Evolutionary conservation across 2,888 invertebrate genomes (phyloP).

Genomic region (Carpatolechia fugitivella): DNA sequence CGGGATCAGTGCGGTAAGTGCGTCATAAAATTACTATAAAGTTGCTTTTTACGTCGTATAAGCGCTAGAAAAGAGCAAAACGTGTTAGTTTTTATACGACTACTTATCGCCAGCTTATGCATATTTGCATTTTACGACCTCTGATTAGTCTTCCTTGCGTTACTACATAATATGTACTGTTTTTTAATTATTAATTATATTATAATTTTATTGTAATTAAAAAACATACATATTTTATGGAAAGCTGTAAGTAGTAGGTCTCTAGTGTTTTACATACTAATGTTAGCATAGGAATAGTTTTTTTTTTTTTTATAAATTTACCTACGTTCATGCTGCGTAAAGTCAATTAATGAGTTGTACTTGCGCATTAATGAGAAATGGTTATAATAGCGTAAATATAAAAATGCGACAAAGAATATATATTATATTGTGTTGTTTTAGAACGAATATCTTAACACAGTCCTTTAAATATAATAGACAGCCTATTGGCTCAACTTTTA

Average conservation of each 20-base stretch:
- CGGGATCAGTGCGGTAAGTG: background rate
- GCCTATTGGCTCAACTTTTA: no score
- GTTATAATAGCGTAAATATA: no score
- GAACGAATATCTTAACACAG: no score
- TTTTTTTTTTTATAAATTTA: no score
- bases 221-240: background rate
- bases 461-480: no score
- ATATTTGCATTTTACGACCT: conserved; percentile 1
- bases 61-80: background rate
- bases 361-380: no score
- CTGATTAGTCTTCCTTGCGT: background rate
- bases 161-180: no score
- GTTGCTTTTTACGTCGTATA: background rate
- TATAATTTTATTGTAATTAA: conserved; percentile 2
- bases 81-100: background rate
- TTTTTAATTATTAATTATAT: no score
- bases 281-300: background rate
- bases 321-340: no score
- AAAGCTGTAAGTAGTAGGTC: background rate
- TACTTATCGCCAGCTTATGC: background rate
- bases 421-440: no score
- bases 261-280: background rate
- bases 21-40: background rate
- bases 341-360: no score
- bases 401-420: no score